Percentiles rank a stretch among this genome's conserved stretches.
Evolutionary conservation across 2,113 vertebrate species (phyloP).

Genomic region (Spea bombifrons): DNA sequence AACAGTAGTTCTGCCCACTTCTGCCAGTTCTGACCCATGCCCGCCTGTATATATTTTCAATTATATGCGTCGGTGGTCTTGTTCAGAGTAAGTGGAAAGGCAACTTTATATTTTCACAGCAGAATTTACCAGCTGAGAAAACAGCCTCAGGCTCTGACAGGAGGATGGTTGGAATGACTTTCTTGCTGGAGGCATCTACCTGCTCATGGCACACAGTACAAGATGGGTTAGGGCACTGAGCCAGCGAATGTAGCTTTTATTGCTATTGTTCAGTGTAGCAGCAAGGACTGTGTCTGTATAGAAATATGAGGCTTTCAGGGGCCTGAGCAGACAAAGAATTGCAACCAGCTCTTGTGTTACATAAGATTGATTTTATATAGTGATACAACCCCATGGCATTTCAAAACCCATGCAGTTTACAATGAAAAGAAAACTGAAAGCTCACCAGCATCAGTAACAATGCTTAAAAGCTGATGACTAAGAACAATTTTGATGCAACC

Average conservation of each 20-base stretch:
- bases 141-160: conserved; percentile 6
- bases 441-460: no score
- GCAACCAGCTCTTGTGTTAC: conserved; percentile 14
- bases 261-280: not conserved
- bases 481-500: no score
- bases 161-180: not conserved
- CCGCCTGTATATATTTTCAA: no score
- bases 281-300: not conserved
- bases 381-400: no score
- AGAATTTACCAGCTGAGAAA: conserved; percentile 7
- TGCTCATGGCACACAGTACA: conserved; percentile 5
- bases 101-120: not conserved
- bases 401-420: not conserved
- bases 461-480: no score
- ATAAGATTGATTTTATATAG: conserved; percentile 11
- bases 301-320: conserved; percentile 1
- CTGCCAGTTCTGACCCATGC: no score
- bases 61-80: no score
- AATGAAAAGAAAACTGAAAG: not conserved
- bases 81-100: not conserved
- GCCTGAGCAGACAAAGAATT: not conserved
- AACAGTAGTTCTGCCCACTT: no score
- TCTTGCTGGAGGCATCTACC: conserved; percentile 10
- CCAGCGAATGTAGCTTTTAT: not conserved
- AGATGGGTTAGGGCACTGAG: not conserved